Evolutionary conservation across 2,113 vertebrate species (phyloP), one percentile per base, ranked within the genome.

Genomic region (Pteronura brasiliensis): DNA sequence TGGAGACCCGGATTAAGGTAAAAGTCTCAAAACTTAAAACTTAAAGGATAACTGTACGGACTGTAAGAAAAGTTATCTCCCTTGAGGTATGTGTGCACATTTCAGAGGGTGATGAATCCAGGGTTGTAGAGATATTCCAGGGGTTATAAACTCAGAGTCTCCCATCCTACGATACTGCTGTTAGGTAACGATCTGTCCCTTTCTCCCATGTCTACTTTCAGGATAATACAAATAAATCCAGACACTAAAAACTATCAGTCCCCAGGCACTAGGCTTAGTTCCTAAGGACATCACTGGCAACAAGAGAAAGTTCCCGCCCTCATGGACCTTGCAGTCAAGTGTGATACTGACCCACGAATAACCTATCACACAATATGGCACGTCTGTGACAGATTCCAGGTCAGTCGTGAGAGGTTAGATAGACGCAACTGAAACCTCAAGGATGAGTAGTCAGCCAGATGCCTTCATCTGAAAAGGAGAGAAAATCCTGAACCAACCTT

Each of bases 11-110:
- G 42, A 55, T 67, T 91, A 87, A 59, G 74, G 44, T 36, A 42
- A 31, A 72, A 74, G 27, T 31, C 55, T 87, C 61, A 74, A 91
- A 81, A 86, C 31, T 86, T 71, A 74, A 87, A 74, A 74, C 31
- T 20, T 61, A 15, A 55, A 80, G 63, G 47, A n/a, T 21, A 34
- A 91, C 29, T 67, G 7, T 27, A 81, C 2, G 57, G 81, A 57
- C 7, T 20, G 12, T 79, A 44, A 63, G 34, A 47, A 29, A 47
- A 7, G 23, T 55, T 55, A n/a, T 52, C 55, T 89, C 36, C 71
- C 63, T 47, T 57, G 63, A 72, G 2, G 0, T 39, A 15, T 25
- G 23, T 72, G 72, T 36, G 93, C 61, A 52, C 15, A n/a, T 84
- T n/a, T 80, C 63, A 86, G 80, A 69, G 80, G 31, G 23, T 55